Evolutionary conservation across 1,140 invertebrate species (phyloP), one percentile per base, ranked within the genome.

Genomic region (Camponotus floridanus): DNA sequence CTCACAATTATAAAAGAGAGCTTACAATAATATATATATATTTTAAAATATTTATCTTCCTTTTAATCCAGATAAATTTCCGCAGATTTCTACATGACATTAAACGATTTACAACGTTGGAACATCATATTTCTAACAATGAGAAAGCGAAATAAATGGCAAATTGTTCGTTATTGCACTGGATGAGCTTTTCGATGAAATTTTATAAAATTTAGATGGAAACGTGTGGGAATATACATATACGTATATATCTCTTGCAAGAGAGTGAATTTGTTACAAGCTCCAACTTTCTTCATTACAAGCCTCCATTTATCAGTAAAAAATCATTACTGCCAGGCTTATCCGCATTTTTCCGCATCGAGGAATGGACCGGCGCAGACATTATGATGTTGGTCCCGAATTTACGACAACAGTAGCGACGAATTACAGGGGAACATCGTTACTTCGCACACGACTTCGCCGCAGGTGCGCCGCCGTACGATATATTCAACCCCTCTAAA

Each of bases 401-500:
- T 87, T 87, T 87, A 85, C 71, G 86, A 67, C 74, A 67, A 57
- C 61, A 45, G 62, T 62, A 78, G 73, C 74, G 81, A 87, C 78
- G 79, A 83, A 86, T 86, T 86, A 45, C 65, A 81, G 26, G 48
- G n/a, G 61, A 83, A 74, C 79, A 74, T 73, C 68, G 78, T 83
- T 65, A 62, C 70, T 74, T 83, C 62, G 85, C 48, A 61, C 67
- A 73, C 64, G 68, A 86, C 68, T 84, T 83, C 57, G 76, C 39
- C 85, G 65, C 73, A 79, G 59, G 64, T 86, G 73, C 57, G 45
- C 48, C 51, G 39, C 45, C 45, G 62, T 55, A 61, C 84, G 84
- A 87, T 86, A 84, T 61, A 83, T 87, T 76, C 73, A 67, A 85
- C 57, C 36, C 67, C 81, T 51, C 86, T 87, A 85, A 89, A 89